These are phyloP conservation scores for Eristalis pertinax DNA, from an alignment of 2,888 invertebrate species.

Conservation along the genomic window DNA sequence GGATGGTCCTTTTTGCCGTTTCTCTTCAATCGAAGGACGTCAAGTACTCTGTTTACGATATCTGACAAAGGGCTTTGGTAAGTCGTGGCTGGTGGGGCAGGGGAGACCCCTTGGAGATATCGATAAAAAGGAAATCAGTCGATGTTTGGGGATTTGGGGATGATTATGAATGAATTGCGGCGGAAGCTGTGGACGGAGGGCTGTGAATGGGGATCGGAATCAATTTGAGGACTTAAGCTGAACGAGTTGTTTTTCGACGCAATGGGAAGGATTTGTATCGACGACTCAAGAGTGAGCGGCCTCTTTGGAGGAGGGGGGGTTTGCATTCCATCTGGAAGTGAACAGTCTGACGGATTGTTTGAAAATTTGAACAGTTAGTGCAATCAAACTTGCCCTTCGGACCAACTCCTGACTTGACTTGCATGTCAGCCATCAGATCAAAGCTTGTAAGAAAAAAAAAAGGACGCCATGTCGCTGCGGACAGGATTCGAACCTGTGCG, in stretches of 20 bases:
- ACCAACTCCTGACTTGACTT: neutral
- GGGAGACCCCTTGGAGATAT: neutral
- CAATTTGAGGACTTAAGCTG: neutral
- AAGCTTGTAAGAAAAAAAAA: slow-evolving; percentile 7
- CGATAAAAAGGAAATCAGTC: neutral
- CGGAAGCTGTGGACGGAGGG: neutral
- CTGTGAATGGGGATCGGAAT: neutral
- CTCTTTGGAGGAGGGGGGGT: neutral
- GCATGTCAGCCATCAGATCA: too few species aligned
- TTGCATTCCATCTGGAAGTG: neutral
- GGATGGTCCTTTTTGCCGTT: neutral
- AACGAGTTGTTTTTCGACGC: neutral
- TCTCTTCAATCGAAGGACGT: slow-evolving; percentile 41
- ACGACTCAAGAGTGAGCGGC: too few species aligned
- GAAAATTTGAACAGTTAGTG: neutral
- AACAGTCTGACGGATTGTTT: neutral
- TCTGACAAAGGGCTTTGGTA: slow-evolving; percentile 7
- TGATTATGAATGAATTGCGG: neutral
- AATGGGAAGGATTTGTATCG: neutral
- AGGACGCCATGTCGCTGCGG: slow-evolving; percentile 68
- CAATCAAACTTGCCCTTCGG: too few species aligned
- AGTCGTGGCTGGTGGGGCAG: neutral
- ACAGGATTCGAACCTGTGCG: slow-evolving; percentile 75
- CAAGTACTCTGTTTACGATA: slow-evolving; percentile 64
- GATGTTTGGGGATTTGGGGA: neutral